phyloP scores from a whole-genome alignment of 2,797 vertebrate genomes.

The Danio albolineatus region DNA sequence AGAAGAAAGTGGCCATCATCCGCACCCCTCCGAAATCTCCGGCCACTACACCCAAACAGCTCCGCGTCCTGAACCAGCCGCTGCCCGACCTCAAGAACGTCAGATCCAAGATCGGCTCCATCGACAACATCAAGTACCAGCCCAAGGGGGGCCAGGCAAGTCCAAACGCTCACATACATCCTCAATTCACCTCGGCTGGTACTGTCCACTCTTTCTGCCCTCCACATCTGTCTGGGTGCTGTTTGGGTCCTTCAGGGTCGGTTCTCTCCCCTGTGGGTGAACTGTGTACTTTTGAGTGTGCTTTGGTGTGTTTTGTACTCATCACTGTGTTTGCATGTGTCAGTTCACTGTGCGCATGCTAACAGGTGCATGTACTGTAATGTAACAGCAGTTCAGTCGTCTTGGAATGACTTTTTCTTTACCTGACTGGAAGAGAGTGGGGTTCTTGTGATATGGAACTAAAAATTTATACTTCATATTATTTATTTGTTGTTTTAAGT shows the following conservation, averaged over 20 bases:
- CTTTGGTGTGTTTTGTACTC: constrained; percentile 7
- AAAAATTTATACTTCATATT: neutral
- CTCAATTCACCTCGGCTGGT: neutral
- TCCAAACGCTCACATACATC: constrained; percentile 15
- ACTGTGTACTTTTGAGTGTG: constrained; percentile 35
- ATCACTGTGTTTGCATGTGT: constrained; percentile 16
- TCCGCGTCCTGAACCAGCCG: constrained; percentile 94
- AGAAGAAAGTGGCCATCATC: constrained; percentile 94
- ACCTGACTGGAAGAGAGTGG: neutral
- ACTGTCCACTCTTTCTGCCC: neutral
- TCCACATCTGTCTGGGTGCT: constrained; percentile 4
- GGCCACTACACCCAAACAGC: constrained; percentile 93
- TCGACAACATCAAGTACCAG: constrained; percentile 97
- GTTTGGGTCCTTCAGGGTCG: neutral
- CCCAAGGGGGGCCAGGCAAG: constrained; percentile 97
- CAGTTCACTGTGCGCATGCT: constrained; percentile 3
- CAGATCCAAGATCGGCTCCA: constrained; percentile 97
- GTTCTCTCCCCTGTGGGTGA: constrained; percentile 47
- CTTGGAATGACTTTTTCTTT: neutral
- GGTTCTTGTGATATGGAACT: neutral
- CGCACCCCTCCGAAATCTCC: constrained; percentile 98
- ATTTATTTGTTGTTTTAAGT: neutral
- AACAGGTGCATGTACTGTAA: constrained; percentile 10
- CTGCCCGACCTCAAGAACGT: constrained; percentile 96
- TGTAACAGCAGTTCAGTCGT: neutral